Evolutionary conservation across 1,140 invertebrate species (phyloP).

Genomic region (Calosoma granatense): DNA sequence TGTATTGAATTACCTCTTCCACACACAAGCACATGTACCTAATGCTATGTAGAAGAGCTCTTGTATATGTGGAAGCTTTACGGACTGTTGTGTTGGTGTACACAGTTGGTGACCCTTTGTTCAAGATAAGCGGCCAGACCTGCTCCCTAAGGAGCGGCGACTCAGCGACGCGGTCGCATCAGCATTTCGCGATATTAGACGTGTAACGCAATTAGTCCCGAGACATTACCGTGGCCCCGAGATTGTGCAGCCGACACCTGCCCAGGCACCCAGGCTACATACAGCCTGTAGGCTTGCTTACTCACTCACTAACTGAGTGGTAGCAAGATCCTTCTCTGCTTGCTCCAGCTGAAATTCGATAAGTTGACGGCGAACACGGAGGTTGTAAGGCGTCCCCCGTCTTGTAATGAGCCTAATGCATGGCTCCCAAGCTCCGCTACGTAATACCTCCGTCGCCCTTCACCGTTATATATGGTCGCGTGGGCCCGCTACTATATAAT

Average conservation of each 20-base stretch:
- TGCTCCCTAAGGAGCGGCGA: not conserved
- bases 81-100: no score
- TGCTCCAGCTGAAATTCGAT: not conserved
- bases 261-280: not conserved
- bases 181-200: not conserved
- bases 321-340: no score
- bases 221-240: no score
- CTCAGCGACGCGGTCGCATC: not conserved
- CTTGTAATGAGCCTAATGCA: slow-evolving; percentile 6
- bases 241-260: not conserved
- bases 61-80: no score
- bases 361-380: not conserved
- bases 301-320: no score
- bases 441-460: not conserved
- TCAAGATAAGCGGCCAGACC: not conserved
- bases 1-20: not conserved
- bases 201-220: not conserved
- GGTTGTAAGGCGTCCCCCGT: not conserved
- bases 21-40: not conserved
- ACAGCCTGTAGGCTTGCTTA: no score
- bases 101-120: not conserved
- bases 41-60: not conserved
- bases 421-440: not conserved
- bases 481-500: not conserved
- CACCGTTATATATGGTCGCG: not conserved